Conservation (phyloP, 2,113 vertebrate genomes). For the Miniopterus natalensis region DNA sequence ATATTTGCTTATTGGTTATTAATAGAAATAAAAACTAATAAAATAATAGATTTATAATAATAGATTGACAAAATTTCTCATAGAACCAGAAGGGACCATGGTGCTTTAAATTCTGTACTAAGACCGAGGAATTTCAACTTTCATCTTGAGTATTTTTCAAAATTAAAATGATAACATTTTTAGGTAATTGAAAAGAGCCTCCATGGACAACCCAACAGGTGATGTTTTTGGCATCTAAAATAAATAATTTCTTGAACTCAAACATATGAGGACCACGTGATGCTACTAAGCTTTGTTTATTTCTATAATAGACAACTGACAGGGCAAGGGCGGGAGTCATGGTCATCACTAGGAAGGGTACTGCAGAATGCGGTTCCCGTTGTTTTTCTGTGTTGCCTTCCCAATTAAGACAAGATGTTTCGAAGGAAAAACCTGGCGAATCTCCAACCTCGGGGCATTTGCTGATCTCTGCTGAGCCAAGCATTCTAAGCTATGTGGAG, state of each 20-base stretch:
- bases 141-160: not conserved
- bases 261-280: not conserved
- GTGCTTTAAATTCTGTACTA: not conserved
- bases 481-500: not conserved
- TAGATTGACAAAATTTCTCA: not conserved
- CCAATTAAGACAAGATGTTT: not conserved
- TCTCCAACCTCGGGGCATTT: not conserved
- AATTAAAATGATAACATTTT: not conserved
- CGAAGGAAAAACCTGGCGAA: not conserved
- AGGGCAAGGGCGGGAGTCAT: not conserved
- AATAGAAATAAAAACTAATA: constrained; percentile 36
- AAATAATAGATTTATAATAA: not conserved
- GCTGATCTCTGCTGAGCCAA: not conserved
- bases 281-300: not conserved
- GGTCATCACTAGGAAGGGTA: not conserved
- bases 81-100: not conserved
- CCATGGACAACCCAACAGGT: not conserved
- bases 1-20: not conserved
- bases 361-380: too few relatives aligned
- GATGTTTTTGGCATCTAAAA: not conserved
- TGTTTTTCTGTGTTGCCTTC: not conserved
- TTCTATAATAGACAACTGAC: not conserved
- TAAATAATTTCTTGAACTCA: not conserved
- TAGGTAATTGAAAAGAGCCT: not conserved
- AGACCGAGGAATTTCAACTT: constrained; percentile 1